Base-by-base conservation (phyloP, 2,113 vertebrate genomes). In the Centrocercus urophasianus region DNA sequence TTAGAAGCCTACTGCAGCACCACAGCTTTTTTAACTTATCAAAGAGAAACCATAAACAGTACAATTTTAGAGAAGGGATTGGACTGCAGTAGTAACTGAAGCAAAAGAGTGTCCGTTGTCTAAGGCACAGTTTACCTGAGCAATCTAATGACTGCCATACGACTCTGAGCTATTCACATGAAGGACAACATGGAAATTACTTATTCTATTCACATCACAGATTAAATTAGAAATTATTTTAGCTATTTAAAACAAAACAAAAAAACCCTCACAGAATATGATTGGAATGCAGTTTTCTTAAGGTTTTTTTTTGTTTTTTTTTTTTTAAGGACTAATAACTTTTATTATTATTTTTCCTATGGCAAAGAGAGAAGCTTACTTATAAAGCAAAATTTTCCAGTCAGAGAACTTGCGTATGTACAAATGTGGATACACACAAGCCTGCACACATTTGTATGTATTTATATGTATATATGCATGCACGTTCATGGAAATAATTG, bases 361-460 rank as follows among this genome's bases (percentile, higher is more conserved):
- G 28, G 25, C 64, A 74, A 50, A 92, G 45, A 82, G n/a, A 83
- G 18, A 66, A 87, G 82, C 59, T 89, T 63, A 83, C 70, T 93
- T 93, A 67, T 43, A 66, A 85, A 88, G 67, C 78, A 83, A 64
- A 71, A 83, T 93, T 88, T 95, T 93, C 84, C 93, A 93, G 78
- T 77, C 1, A 2, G 94, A 77, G 93, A 72, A 85, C 84, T 50
- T 67, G 88, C 65, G 71, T 61, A 45, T 67, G 15, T 67, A 2
- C 19, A 88, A 86, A 83, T 74, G 85, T 48, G 85, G 75, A 77
- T 80, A 72, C 64, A 88, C 78, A 63, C 24, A 12, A 4, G 56
- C 47, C 80, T 86, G 76, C 69, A 43, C 69, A 60, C 25, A 57
- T 83, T 86, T 36, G 1, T 77, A 64, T 81, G 90, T 56, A 64